phyloP scores from a whole-genome alignment of 2,888 invertebrate species.

The Morpho deidamia region DNA sequence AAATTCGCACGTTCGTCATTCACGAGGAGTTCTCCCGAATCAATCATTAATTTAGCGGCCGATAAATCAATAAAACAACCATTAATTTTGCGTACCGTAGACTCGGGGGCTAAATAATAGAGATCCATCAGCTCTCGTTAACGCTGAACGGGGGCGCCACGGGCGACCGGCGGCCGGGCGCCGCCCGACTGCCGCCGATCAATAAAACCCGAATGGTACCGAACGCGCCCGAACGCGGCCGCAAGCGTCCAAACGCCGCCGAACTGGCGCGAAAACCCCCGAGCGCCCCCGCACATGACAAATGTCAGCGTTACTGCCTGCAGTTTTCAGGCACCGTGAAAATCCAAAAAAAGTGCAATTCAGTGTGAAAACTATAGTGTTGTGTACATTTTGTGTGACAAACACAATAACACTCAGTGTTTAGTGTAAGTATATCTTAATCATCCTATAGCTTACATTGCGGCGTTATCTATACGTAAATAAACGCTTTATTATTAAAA shows the following conservation, averaged over 20 bases:
- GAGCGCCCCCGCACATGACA: slow-evolving; percentile 57
- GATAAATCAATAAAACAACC: slow-evolving; percentile 73
- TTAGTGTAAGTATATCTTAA: slow-evolving; percentile 50
- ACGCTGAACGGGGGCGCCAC: slow-evolving; percentile 63
- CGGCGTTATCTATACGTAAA: not conserved
- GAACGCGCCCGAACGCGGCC: slow-evolving; percentile 36
- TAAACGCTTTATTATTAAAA: too few species aligned
- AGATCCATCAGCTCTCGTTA: slow-evolving; percentile 71
- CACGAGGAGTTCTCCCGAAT: slow-evolving; percentile 37
- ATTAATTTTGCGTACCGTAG: slow-evolving; percentile 67
- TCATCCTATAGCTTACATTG: not conserved
- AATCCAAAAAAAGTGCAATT: slow-evolving; percentile 43
- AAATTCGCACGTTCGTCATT: too few species aligned
- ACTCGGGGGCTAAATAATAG: slow-evolving; percentile 72
- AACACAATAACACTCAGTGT: slow-evolving; percentile 29
- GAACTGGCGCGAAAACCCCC: slow-evolving; percentile 31
- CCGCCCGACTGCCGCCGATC: slow-evolving; percentile 50
- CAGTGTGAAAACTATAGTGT: slow-evolving; percentile 38
- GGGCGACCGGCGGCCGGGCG: slow-evolving; percentile 68
- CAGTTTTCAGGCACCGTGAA: slow-evolving; percentile 67
- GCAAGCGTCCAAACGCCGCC: slow-evolving; percentile 26
- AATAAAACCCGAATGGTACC: slow-evolving; percentile 58
- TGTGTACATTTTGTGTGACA: slow-evolving; percentile 35
- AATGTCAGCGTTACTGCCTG: slow-evolving; percentile 67
- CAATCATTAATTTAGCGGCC: slow-evolving; percentile 65